Evolutionary conservation across 2,797 vertebrate genomes (phyloP).

Genomic region (Sphaeramia orbicularis): DNA sequence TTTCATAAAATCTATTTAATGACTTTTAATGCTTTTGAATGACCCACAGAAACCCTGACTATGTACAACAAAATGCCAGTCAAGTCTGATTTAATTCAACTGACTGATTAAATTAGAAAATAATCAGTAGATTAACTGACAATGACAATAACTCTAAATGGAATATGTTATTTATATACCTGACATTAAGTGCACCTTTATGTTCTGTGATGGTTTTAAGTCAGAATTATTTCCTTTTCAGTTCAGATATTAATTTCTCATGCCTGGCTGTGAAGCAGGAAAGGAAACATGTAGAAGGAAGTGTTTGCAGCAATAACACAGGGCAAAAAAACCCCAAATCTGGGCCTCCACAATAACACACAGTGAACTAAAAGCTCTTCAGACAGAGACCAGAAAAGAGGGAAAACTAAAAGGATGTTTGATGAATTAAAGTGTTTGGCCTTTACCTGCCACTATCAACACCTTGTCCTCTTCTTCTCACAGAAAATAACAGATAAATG

Average conservation of each 20-base stretch:
- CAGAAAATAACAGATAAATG: constrained; percentile 29
- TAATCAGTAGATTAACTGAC: too few species aligned
- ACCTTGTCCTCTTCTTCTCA: constrained; percentile 36
- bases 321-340: constrained; percentile 20
- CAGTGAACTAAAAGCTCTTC: constrained; percentile 11
- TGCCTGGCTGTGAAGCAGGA: constrained; percentile 14
- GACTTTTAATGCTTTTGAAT: too few species aligned
- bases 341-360: constrained; percentile 9
- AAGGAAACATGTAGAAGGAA: constrained; percentile 39
- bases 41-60: too few species aligned
- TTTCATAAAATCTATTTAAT: too few species aligned
- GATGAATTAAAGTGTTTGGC: constrained; percentile 34
- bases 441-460: constrained; percentile 47
- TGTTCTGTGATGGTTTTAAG: constrained; percentile 24
- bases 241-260: constrained; percentile 35
- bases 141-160: too few species aligned
- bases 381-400: constrained; percentile 27
- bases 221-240: background rate
- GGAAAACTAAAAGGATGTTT: constrained; percentile 14
- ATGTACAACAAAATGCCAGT: too few species aligned
- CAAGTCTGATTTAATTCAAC: too few species aligned
- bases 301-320: constrained; percentile 28
- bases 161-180: too few species aligned
- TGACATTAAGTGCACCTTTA: background rate
- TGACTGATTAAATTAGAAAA: too few species aligned